Conservation (phyloP, 1,140 invertebrate species). For the Elymnias hypermnestra region DNA sequence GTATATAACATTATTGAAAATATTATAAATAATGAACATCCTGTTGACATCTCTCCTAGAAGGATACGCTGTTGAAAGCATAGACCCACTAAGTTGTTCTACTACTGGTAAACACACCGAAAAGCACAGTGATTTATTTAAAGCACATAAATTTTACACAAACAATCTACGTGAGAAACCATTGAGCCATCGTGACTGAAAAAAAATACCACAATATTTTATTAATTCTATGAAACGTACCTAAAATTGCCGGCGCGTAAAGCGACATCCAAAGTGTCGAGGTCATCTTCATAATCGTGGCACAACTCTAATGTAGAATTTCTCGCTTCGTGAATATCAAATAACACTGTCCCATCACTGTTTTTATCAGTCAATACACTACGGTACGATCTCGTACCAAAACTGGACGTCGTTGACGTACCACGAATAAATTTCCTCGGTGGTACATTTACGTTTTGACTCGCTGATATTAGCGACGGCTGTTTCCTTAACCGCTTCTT, state of each 20-base stretch:
- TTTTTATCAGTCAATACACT: slow-evolving; percentile 62
- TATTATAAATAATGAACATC: too few relatives aligned
- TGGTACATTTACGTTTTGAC: slow-evolving; percentile 28
- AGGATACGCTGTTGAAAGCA: too few relatives aligned
- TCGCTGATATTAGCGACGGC: slow-evolving; percentile 8
- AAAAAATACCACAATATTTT: too few relatives aligned
- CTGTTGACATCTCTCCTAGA: too few relatives aligned
- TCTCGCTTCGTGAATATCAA: slow-evolving; percentile 68
- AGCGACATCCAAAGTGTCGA: slow-evolving; percentile 63
- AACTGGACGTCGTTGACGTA: slow-evolving; percentile 43
- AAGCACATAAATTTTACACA: too few relatives aligned
- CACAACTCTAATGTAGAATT: slow-evolving; percentile 68
- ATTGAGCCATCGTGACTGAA: too few relatives aligned
- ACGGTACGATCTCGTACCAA: slow-evolving; percentile 57
- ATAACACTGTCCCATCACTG: slow-evolving; percentile 56
- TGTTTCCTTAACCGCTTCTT: slow-evolving; percentile 52
- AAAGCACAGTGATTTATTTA: too few relatives aligned
- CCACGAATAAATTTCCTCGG: slow-evolving; percentile 42
- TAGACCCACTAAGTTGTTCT: too few relatives aligned
- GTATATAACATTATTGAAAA: too few relatives aligned
- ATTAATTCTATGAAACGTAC: slow-evolving; percentile 32
- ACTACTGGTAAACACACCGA: too few relatives aligned
- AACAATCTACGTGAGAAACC: too few relatives aligned
- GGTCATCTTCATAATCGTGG: slow-evolving; percentile 62
- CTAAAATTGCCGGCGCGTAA: slow-evolving; percentile 71